Evolutionary conservation across 2,888 invertebrate species (phyloP).

Genomic region (Drosophila planitibia): DNA sequence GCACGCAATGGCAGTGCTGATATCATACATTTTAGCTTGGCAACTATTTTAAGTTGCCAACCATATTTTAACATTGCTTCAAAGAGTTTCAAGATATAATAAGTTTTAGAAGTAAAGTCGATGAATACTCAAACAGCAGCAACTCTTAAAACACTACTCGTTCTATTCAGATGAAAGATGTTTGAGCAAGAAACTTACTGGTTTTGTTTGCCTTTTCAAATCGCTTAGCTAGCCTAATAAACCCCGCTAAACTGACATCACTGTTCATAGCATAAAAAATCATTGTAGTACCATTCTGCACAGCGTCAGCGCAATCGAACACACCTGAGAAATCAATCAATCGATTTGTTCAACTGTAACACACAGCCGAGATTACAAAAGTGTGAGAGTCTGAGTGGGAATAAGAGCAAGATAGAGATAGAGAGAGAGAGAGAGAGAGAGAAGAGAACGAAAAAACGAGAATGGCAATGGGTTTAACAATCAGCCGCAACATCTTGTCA

Average conservation of each 20-base stretch:
- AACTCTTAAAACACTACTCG: background rate
- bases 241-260: slow-evolving; percentile 11
- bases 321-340: slow-evolving; percentile 83
- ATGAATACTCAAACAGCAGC: background rate
- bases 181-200: background rate
- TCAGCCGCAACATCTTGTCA: slow-evolving; percentile 75
- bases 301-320: slow-evolving; percentile 64
- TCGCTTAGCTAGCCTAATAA: slow-evolving; percentile 9
- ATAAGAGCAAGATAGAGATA: slow-evolving; percentile 7
- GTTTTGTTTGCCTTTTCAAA: background rate
- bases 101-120: background rate
- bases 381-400: background rate
- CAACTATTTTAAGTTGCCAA: background rate
- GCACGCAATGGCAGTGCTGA: slow-evolving; percentile 17
- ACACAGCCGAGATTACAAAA: slow-evolving; percentile 36
- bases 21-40: slow-evolving; percentile 7
- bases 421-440: background rate
- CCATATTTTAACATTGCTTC: background rate
- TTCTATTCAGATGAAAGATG: background rate
- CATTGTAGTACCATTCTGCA: slow-evolving; percentile 40
- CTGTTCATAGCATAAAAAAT: slow-evolving; percentile 48
- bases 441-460: background rate
- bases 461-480: slow-evolving; percentile 48
- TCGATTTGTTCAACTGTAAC: slow-evolving; percentile 80
- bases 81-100: background rate